phyloP scores from a whole-genome alignment of 2,113 vertebrate genomes.

The Sceloporus undulatus region DNA sequence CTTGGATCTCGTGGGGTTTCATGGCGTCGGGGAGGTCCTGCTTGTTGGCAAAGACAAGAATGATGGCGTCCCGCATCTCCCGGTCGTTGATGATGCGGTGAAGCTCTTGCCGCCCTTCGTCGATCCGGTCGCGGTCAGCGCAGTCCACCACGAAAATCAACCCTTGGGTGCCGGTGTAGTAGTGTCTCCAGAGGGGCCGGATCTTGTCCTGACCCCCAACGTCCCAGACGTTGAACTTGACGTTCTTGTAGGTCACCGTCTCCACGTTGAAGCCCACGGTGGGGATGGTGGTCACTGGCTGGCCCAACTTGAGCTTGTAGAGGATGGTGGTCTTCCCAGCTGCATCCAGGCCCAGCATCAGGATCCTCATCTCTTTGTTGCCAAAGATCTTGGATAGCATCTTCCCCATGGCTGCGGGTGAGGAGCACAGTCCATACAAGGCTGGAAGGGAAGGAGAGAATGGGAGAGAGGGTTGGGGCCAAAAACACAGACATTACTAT shows the following conservation, averaged over 20 bases:
- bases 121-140: slow-evolving; percentile 84
- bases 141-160: slow-evolving; percentile 88
- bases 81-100: slow-evolving; percentile 90
- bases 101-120: slow-evolving; percentile 86
- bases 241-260: slow-evolving; percentile 90
- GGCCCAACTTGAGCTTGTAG: slow-evolving; percentile 91
- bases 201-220: slow-evolving; percentile 86
- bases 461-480: not conserved
- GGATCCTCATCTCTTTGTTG: slow-evolving; percentile 97
- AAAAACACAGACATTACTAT: not conserved
- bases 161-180: slow-evolving; percentile 84
- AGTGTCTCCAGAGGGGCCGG: slow-evolving; percentile 83
- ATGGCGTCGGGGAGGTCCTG: slow-evolving; percentile 90
- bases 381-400: slow-evolving; percentile 88
- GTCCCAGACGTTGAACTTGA: slow-evolving; percentile 91
- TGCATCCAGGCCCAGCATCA: slow-evolving; percentile 93
- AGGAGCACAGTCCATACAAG: slow-evolving; percentile 36
- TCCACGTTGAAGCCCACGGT: slow-evolving; percentile 91
- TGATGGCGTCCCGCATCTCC: slow-evolving; percentile 91
- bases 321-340: slow-evolving; percentile 95
- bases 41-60: slow-evolving; percentile 91
- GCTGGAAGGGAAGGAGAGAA: not conserved
- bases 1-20: slow-evolving; percentile 91
- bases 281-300: slow-evolving; percentile 90
- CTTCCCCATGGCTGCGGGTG: slow-evolving; percentile 83